Conservation (phyloP, 2,797 vertebrate species). For the Psittacula derbiana region DNA sequence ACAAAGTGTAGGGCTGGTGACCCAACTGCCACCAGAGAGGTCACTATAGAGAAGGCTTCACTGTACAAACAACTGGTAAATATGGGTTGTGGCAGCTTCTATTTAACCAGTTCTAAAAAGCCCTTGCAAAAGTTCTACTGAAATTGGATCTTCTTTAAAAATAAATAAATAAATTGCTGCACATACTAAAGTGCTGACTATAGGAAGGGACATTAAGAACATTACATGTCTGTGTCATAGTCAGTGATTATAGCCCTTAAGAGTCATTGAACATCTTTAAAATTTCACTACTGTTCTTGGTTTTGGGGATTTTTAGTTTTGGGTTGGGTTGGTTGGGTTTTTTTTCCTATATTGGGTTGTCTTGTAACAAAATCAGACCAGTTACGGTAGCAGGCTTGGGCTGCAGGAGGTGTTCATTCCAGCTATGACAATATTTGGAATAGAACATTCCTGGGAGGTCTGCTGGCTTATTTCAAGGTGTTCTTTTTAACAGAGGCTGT, state of each 20-base stretch:
- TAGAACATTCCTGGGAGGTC: conserved; percentile 42
- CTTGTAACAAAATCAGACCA: conserved; percentile 4
- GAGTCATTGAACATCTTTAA: neutral
- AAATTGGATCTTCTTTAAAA: neutral
- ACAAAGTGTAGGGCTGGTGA: neutral
- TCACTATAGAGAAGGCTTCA: conserved; percentile 21
- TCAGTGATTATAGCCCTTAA: neutral
- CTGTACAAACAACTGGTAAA: conserved; percentile 30
- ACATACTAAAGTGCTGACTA: neutral
- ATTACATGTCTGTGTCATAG: neutral
- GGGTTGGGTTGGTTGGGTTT: neutral
- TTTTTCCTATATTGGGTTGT: neutral
- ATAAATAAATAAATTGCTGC: neutral
- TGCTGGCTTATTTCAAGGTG: conserved; percentile 51
- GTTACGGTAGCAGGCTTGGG: conserved; percentile 29
- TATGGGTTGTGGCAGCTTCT: neutral
- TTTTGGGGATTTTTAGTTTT: neutral
- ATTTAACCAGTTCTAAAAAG: neutral
- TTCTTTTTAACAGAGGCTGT: neutral
- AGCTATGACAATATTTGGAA: conserved; percentile 34
- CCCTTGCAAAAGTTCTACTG: neutral
- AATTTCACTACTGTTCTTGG: neutral
- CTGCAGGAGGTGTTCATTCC: conserved; percentile 8
- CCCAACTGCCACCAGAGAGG: neutral
- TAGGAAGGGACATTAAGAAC: neutral